phyloP scores from a whole-genome alignment of 2,113 vertebrate genomes.

The Prochilodus magdalenae region DNA sequence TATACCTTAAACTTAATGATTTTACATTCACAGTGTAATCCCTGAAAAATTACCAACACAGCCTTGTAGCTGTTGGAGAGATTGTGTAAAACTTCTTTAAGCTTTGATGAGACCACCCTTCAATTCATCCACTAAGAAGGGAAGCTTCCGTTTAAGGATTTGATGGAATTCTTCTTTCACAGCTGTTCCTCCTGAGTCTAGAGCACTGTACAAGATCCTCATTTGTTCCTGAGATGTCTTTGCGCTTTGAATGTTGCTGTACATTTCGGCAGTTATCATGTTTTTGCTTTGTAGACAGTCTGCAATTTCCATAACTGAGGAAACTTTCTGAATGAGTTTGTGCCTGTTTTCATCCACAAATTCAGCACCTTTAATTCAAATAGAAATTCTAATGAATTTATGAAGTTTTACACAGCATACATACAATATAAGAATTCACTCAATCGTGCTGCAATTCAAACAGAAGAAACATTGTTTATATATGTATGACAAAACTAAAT shows the following conservation, averaged over 20 bases:
- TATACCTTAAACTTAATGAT: too few relatives aligned
- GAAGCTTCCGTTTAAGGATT: not conserved
- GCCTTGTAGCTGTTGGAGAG: too few relatives aligned
- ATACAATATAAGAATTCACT: too few relatives aligned
- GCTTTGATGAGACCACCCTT: not conserved
- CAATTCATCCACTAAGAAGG: not conserved
- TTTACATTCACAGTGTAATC: too few relatives aligned
- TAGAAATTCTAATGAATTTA: too few relatives aligned
- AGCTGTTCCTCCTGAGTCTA: not conserved
- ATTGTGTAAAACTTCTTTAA: not conserved
- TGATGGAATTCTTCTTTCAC: not conserved
- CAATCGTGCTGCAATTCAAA: too few relatives aligned
- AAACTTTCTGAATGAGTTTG: constrained; percentile 18
- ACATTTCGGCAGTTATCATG: constrained; percentile 22
- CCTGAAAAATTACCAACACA: too few relatives aligned
- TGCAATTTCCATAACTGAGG: constrained; percentile 21
- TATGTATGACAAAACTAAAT: too few relatives aligned
- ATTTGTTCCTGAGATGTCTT: not conserved
- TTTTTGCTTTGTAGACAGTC: not conserved
- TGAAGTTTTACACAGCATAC: too few relatives aligned
- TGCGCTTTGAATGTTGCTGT: not conserved
- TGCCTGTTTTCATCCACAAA: constrained; percentile 22
- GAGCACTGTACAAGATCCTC: not conserved
- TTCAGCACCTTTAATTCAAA: not conserved
- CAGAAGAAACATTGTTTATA: too few relatives aligned